phyloP scores from a whole-genome alignment of 2,888 invertebrate genomes.

The Pammene aurita region DNA sequence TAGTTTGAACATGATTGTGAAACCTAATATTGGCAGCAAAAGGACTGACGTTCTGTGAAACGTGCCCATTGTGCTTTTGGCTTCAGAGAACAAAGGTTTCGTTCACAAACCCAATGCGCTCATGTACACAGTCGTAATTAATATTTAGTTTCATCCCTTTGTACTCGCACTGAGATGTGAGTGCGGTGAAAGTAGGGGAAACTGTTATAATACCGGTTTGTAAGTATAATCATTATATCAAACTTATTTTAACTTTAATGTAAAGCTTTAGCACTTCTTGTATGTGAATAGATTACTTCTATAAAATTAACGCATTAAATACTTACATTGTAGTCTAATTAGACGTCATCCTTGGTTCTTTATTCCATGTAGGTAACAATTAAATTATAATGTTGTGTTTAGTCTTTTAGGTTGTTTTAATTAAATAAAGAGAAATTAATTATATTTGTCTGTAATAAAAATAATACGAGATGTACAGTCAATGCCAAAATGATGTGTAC shows the following conservation, averaged over 20 bases:
- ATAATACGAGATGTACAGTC: too few species aligned
- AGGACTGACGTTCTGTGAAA: conserved; percentile 20
- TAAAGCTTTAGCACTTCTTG: too few species aligned
- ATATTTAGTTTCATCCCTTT: conserved; percentile 47
- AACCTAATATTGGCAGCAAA: conserved; percentile 11
- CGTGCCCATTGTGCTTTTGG: conserved; percentile 26
- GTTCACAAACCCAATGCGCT: conserved; percentile 40
- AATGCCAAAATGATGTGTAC: too few species aligned
- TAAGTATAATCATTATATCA: conserved; percentile 13
- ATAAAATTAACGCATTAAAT: neutral
- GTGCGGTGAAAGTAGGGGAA: neutral
- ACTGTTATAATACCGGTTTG: conserved; percentile 6
- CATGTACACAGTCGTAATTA: conserved; percentile 42
- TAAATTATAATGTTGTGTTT: too few species aligned
- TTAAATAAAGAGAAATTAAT: too few species aligned
- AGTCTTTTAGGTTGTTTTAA: too few species aligned
- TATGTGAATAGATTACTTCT: neutral
- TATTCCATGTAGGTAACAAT: too few species aligned
- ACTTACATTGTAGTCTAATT: too few species aligned
- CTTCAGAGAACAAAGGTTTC: conserved; percentile 36
- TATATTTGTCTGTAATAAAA: too few species aligned
- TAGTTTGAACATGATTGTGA: neutral
- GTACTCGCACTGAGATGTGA: conserved; percentile 25
- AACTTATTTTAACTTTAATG: neutral
- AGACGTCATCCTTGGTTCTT: too few species aligned